Evolutionary conservation across 2,113 vertebrate species (phyloP), one percentile per base, ranked within the genome.

Genomic region (Pangasianodon hypophthalmus): DNA sequence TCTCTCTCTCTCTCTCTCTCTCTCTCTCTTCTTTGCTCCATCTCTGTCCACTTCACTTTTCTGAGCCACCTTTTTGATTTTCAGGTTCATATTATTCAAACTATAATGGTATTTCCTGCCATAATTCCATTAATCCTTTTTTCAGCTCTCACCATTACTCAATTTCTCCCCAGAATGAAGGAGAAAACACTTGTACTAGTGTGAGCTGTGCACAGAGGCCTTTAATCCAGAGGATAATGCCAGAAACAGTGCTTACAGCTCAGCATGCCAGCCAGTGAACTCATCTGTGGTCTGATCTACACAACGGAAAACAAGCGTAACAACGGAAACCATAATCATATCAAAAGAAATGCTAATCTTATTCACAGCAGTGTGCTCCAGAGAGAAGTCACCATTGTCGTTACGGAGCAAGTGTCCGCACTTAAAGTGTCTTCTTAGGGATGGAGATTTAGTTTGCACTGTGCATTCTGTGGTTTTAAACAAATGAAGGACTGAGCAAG

Each of bases 301-400:
- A 75, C 37, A 82, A 80, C 46, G 52, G 60, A 79, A 60, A 84
- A 84, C 81, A 84, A 48, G 50, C 56, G 56, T 41, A 81, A 87
- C 44, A 52, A 21, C 37, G 52, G 44, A 58, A 62, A 21, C 2
- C 54, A 62, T 85, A 87, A 73, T 86, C 56, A 85, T 11, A 80
- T 77, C 64, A 85, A 89, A 89, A 91, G 26, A 87, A 87, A 84
- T 37, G 48, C 46, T 56, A 89, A 87, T 87, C 48, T 56, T 37
- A 84, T 89, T 81, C 73, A 37, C 32, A 77, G 80, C 64, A 13
- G 50, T 44, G 75, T 85, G 88, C 37, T 77, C 6, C 32, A 77
- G 46, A n/a, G 14, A 81, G 48, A 58, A 83, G 62, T n/a, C 24
- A 41, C 37, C 71, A 56, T 87, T 48, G 50, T 52, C 56, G 4